phyloP scores from a whole-genome alignment of 2,888 invertebrate species.

The Drosophila recens region DNA sequence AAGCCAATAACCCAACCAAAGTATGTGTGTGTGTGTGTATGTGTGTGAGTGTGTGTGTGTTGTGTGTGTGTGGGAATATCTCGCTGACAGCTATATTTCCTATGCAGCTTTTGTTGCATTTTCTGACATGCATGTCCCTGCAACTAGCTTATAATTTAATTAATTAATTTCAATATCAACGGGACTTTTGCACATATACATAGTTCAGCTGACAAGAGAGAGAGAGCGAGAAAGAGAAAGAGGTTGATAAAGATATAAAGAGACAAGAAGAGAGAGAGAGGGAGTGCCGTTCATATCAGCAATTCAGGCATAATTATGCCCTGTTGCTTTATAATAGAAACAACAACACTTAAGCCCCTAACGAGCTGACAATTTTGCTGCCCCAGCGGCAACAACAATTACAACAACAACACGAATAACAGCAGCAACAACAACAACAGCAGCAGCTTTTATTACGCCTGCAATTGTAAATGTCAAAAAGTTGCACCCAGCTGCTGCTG shows the following conservation, averaged over 20 bases:
- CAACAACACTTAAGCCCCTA: conserved; percentile 55
- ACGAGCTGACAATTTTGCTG: conserved; percentile 72
- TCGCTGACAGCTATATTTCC: conserved; percentile 67
- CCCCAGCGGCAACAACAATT: conserved; percentile 22
- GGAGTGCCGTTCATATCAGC: conserved; percentile 17
- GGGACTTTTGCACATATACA: neutral
- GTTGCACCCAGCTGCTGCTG: conserved; percentile 51
- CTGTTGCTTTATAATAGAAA: conserved; percentile 62
- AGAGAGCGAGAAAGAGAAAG: neutral
- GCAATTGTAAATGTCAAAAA: conserved; percentile 69
- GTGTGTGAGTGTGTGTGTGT: conserved; percentile 9
- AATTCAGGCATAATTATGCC: conserved; percentile 69
- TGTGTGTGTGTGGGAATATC: conserved; percentile 14
- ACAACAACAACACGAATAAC: conserved; percentile 15
- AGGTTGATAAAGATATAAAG: neutral
- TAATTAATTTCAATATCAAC: conserved; percentile 72
- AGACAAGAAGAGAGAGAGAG: neutral
- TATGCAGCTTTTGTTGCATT: conserved; percentile 68
- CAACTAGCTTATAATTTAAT: conserved; percentile 73
- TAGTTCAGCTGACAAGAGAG: neutral
- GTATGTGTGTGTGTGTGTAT: conserved; percentile 8
- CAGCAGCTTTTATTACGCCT: conserved; percentile 49
- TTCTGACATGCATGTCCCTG: conserved; percentile 36
- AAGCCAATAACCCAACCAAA: conserved; percentile 39
- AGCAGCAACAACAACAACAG: conserved; percentile 9